Base-by-base conservation (phyloP, 2,113 vertebrate species). In the Amphilophus citrinellus region DNA sequence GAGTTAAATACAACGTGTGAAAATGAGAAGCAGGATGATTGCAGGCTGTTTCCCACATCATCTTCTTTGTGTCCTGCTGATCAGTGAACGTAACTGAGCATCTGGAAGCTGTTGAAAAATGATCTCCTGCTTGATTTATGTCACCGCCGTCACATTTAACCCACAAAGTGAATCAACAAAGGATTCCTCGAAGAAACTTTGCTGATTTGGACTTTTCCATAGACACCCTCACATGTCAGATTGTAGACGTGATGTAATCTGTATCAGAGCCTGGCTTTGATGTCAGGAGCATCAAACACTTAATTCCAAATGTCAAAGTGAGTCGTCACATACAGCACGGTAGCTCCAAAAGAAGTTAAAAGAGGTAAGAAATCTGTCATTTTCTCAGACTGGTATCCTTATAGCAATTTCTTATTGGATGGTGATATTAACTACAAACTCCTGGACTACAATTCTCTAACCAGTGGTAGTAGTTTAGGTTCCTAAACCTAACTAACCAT, bases 1-100 rank as follows among this genome's bases (percentile, higher is more conserved):
- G 10, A n/a, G 61, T 27, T 30, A 73, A 81, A 88, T 44, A 56
- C 50, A 79, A 53, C 39, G 53, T 9, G 11, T 18, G 32, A 82
- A 53, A 80, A 37, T 1, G 10, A 42, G 75, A 65, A 53, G 14
- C 35, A 44, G 6, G 4, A 56, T n/a, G 53, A 37, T 60, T 80
- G 6, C 5, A 44, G 8, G 58, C 37, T 22, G 20, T 32, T 79
- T 47, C 32, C 24, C 24, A 35, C 2, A 2, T 56, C 80, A 27
- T 39, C 27, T 10, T 61, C 37, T 66, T 57, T 32, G 32, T 32
- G 7, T 24, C 39, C 24, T 53, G 27, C 20, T 75, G 39, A 47
- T 47, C 68, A 57, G 27, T 22, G 3, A n/a, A 17, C 24, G 22
- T 27, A 30, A 76, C 14, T 77, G 27, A 47, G 10, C 22, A 13